Base-by-base conservation (phyloP, 1,140 invertebrate genomes). In the Cryptotermes secundus region DNA sequence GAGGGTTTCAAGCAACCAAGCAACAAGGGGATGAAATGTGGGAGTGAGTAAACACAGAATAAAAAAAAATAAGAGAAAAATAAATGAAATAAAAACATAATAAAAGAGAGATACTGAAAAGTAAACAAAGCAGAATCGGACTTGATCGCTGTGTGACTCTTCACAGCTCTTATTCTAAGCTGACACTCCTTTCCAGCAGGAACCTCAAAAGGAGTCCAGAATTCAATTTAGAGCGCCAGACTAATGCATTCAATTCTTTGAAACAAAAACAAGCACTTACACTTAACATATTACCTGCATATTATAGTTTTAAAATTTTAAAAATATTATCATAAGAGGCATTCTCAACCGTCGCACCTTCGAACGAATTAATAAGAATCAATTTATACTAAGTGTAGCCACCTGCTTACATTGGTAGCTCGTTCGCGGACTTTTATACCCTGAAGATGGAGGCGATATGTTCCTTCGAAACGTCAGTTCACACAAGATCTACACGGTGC, bases 1-100 rank as follows among this genome's bases (percentile, higher is more conserved):
- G 59, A 72, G 59, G 59, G 59, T 72, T 72, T 72, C 59, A 72
- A 72, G 59, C 59, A 72, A 72, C 59, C 59, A 72, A 72, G 59
- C 59, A 16, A 72, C 59, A 72, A 72, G 59, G 59, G 26, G 59
- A 72, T 72, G 59, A 72, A 72, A 72, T n/a, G 59, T 72, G 31
- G 59, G n/a, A n/a, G 59, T 72, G 59, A n/a, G 59, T 72, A 72
- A 72, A 72, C 59, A 72, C 26, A 72, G 53, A 59, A 59, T n/a
- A 59, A 59, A 59, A 19, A n/a, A n/a, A 59, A 59, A 42, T 42
- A 49, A n/a, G 31, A 31, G 59, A 16, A 16, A 59, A n/a, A 72
- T 26, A 72, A 72, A 72, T 72, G 59, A 72, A 72, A 31, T 72
- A 72, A 72, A 72, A 72, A 72, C 59, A 72, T 72, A 72, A 72